Base-by-base conservation (phyloP, 2,888 invertebrate species). In the Eupithecia vulgata region DNA sequence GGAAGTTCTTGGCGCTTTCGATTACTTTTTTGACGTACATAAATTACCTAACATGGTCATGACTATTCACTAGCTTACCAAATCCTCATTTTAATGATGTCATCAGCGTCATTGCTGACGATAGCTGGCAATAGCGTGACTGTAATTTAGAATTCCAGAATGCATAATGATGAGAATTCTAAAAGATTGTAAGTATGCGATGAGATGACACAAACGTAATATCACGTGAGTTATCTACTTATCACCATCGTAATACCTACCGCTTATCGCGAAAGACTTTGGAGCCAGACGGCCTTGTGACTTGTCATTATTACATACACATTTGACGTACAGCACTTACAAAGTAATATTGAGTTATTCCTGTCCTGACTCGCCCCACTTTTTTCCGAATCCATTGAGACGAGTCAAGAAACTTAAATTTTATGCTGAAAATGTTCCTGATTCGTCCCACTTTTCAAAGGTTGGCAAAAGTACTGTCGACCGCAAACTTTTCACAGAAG, bases 71-170 rank as follows among this genome's bases (percentile, higher is more conserved):
- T 42, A 15, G 15, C n/a, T 52, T 52, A n/a, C 1, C 59, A 30
- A 30, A 30, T 21, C 10, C 21, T 21, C 1, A 52, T 21, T 21
- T 3, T 21, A 10, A 52, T n/a, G 21, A 21, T 52, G 52, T 52
- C 52, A 52, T 21, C 52, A 48, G 52, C 57, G 57, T 57, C 57
- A 57, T 25, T 57, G 57, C 25, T 57, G 57, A 25, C 57, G 52
- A 52, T 25, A 57, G 3, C 57, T 21, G 12, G 12, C 25, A 30
- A 30, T 57, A 25, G 5, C 12, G 13, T 57, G 34, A 34, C 34
- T 1, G 30, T 61, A 7, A 17, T 34, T 17, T 61, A 21, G 34
- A 12, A 61, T 61, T 7, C 8, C 25, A 61, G 59, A 30, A 30
- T 61, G 7, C 8, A 61, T 61, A 34, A 17, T 61, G 34, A 61